These are phyloP conservation scores for Oscheius sp. DNA, from an alignment of 2,888 invertebrate genomes.

Conservation along the genomic window DNA sequence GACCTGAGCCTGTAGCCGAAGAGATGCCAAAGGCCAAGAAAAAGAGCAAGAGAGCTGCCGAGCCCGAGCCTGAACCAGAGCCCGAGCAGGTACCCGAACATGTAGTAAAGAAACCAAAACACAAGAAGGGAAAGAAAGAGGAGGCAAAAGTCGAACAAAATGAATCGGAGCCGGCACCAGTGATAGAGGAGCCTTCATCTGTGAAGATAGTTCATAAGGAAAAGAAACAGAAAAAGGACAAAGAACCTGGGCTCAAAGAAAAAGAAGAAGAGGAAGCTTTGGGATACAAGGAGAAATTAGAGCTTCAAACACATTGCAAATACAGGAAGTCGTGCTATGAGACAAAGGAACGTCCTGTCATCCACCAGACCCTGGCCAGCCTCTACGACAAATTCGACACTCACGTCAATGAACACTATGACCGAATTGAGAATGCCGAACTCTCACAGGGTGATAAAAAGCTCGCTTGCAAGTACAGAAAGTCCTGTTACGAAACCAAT, in stretches of 20 bases:
- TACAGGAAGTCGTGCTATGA: conserved; percentile 71
- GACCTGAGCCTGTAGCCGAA: conserved; percentile 38
- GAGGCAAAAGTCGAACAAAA: conserved; percentile 18
- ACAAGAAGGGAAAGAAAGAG: conserved; percentile 37
- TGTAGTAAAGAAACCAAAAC: conserved; percentile 32
- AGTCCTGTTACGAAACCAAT: conserved; percentile 68
- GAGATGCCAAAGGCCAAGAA: conserved; percentile 39
- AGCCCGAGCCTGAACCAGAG: not conserved
- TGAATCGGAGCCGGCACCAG: conserved; percentile 12
- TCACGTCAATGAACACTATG: conserved; percentile 36
- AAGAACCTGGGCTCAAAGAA: conserved; percentile 5
- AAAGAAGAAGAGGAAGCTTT: conserved; percentile 35
- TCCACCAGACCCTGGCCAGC: conserved; percentile 39
- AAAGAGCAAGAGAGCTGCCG: conserved; percentile 29
- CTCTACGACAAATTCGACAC: conserved; percentile 29
- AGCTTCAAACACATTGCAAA: conserved; percentile 53
- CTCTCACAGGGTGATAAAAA: conserved; percentile 34
- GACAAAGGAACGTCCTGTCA: conserved; percentile 57
- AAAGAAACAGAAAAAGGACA: conserved; percentile 11
- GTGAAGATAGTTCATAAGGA: not conserved
- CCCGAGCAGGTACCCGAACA: conserved; percentile 13
- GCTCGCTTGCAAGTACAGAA: conserved; percentile 65
- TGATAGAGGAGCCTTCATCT: not conserved
- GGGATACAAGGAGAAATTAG: conserved; percentile 32
- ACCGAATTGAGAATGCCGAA: not conserved